Percentiles rank a stretch among this genome's conserved stretches.
phyloP scores from a whole-genome alignment of 2,113 vertebrate genomes.

The Epinephelus lanceolatus region DNA sequence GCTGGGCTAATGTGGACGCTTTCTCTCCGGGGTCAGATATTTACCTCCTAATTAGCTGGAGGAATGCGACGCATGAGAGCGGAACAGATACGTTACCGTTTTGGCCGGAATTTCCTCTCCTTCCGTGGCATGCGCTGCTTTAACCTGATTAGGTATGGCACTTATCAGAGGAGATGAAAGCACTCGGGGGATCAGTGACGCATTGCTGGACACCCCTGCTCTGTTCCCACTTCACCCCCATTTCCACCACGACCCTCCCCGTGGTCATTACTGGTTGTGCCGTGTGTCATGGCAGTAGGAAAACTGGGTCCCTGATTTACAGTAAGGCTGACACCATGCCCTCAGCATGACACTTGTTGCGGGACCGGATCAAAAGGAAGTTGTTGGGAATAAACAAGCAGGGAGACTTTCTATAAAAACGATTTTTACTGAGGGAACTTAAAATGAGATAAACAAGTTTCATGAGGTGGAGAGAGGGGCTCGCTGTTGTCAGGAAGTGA shows the following conservation, averaged over 20 bases:
- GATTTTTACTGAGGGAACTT: slow-evolving; percentile 49
- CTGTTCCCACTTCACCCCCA: slow-evolving; percentile 57
- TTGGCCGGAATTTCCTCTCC: slow-evolving; percentile 85
- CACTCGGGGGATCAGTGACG: slow-evolving; percentile 71
- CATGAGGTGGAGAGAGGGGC: slow-evolving; percentile 50
- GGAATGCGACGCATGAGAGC: slow-evolving; percentile 86
- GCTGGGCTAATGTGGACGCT: slow-evolving; percentile 82
- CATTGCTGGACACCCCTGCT: slow-evolving; percentile 76
- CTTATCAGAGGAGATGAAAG: slow-evolving; percentile 87
- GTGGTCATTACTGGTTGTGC: slow-evolving; percentile 57
- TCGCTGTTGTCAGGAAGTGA: slow-evolving; percentile 56
- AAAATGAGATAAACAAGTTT: slow-evolving; percentile 77
- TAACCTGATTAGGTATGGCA: slow-evolving; percentile 89
- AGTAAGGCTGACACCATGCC: slow-evolving; percentile 54
- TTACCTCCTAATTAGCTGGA: slow-evolving; percentile 87
- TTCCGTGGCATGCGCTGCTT: slow-evolving; percentile 83
- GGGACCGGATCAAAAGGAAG: slow-evolving; percentile 52
- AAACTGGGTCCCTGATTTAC: slow-evolving; percentile 62
- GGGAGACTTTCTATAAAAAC: slow-evolving; percentile 61
- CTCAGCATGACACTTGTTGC: slow-evolving; percentile 48
- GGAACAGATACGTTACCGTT: slow-evolving; percentile 88
- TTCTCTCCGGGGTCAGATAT: slow-evolving; percentile 87
- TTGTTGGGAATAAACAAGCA: slow-evolving; percentile 53
- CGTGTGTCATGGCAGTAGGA: slow-evolving; percentile 39
- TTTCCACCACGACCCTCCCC: slow-evolving; percentile 51